These are phyloP conservation scores for Apodemus speciosus DNA, from an alignment of 2,113 vertebrate species.

Conservation along the genomic window DNA sequence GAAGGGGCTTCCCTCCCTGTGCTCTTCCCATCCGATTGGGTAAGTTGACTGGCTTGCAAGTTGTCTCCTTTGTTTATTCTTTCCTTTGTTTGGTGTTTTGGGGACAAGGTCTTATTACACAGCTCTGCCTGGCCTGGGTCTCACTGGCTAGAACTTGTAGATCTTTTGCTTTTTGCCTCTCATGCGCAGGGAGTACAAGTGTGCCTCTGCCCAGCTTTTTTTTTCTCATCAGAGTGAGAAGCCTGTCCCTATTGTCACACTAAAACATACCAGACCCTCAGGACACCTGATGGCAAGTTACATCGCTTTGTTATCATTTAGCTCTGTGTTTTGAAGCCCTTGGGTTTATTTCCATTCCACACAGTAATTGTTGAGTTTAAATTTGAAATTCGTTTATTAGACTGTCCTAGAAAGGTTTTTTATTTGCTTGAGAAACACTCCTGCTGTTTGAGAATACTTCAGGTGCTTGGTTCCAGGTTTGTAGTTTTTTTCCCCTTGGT, in stretches of 20 bases:
- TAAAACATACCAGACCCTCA: background rate
- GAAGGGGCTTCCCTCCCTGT: background rate
- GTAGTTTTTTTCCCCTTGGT: background rate
- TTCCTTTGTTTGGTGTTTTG: background rate
- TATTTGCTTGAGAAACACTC: constrained; percentile 21
- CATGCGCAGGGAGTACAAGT: background rate
- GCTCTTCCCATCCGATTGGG: background rate
- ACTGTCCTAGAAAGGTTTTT: background rate
- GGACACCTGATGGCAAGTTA: background rate
- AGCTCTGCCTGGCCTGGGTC: background rate
- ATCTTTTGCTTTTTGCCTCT: too few species aligned
- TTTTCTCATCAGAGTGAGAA: background rate
- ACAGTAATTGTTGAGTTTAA: constrained; percentile 6
- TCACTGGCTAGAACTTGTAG: background rate
- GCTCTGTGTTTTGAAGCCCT: background rate
- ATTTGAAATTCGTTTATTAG: background rate
- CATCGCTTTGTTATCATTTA: background rate
- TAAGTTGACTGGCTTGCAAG: background rate
- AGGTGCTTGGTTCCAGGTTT: background rate
- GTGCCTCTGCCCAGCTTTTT: background rate
- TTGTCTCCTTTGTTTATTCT: background rate
- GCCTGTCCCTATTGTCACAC: background rate
- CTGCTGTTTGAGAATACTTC: background rate
- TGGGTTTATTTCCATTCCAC: background rate
- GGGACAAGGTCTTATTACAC: too few species aligned